These are phyloP conservation scores for Teinopalpus imperialis DNA, from an alignment of 2,888 invertebrate species.

Conservation along the genomic window DNA sequence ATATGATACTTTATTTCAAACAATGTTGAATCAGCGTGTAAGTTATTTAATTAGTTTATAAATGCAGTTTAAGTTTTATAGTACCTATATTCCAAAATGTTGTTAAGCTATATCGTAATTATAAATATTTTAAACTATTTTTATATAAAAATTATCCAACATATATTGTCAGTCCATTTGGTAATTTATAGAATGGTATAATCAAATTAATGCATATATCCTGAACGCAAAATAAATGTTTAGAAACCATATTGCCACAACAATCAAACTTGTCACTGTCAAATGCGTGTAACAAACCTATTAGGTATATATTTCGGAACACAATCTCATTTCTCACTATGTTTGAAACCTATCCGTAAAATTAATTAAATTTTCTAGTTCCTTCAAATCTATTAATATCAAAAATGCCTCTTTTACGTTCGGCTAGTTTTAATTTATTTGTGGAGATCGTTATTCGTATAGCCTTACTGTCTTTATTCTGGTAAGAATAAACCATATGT, in stretches of 20 bases:
- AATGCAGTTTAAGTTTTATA: no score
- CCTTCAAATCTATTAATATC: slow-evolving; percentile 1
- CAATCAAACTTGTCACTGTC: slow-evolving; percentile 9
- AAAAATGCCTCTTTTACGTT: slow-evolving; percentile 72
- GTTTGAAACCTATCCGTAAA: slow-evolving; percentile 15
- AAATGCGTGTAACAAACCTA: neutral
- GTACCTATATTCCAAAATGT: no score
- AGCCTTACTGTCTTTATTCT: slow-evolving; percentile 70
- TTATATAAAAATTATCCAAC: no score
- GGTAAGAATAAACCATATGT: slow-evolving; percentile 75
- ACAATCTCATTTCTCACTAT: slow-evolving; percentile 9
- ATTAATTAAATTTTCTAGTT: slow-evolving; percentile 16
- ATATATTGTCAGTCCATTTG: no score
- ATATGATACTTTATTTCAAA: no score
- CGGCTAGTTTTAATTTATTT: slow-evolving; percentile 67
- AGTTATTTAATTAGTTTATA: no score
- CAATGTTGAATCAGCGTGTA: no score
- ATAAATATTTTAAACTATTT: no score
- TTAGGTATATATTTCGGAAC: slow-evolving; percentile 18
- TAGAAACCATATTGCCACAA: slow-evolving; percentile 5
- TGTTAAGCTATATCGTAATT: no score
- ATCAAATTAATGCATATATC: no score
- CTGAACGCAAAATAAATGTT: slow-evolving; percentile 11
- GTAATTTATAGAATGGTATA: no score
- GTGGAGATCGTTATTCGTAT: slow-evolving; percentile 78